Percentiles rank a stretch among this genome's conserved stretches.
These are phyloP conservation scores for Philopotamus ludificatus DNA, from an alignment of 1,140 invertebrate species.

Conservation along the genomic window DNA sequence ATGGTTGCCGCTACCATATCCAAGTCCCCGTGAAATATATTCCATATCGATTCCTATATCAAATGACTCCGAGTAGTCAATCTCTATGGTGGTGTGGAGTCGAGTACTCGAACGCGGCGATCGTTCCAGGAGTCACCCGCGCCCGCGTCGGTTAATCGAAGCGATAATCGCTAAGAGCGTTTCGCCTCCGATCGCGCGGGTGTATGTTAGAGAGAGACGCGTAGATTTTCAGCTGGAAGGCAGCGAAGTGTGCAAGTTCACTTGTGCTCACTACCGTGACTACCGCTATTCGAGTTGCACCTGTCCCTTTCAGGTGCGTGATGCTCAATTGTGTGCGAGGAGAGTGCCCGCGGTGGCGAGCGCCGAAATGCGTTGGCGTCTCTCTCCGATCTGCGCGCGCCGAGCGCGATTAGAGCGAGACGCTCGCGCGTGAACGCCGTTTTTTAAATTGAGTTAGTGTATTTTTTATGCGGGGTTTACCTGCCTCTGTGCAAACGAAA, in stretches of 20 bases:
- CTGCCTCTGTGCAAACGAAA: constrained; percentile 39
- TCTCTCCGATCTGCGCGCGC: neutral
- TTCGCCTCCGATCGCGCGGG: constrained; percentile 5
- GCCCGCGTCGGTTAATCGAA: no score
- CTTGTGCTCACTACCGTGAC: constrained; percentile 58
- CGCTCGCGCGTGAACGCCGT: neutral
- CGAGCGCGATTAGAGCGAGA: neutral
- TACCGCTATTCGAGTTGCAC: constrained; percentile 52
- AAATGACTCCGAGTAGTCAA: constrained; percentile 19
- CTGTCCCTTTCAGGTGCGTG: constrained; percentile 55
- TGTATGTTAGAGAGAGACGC: constrained; percentile 45
- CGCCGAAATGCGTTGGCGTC: neutral
- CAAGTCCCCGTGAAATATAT: constrained; percentile 15
- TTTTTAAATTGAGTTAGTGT: constrained; percentile 33
- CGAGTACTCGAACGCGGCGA: neutral
- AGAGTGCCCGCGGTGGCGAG: constrained; percentile 44
- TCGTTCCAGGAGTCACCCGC: no score
- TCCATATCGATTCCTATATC: constrained; percentile 4
- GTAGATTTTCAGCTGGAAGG: no score
- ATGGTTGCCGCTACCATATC: constrained; percentile 3
- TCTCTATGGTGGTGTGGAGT: neutral
- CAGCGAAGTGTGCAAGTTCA: constrained; percentile 58
- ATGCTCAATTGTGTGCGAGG: constrained; percentile 53
- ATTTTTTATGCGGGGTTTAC: constrained; percentile 17
- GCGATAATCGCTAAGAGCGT: no score